Conservation (phyloP, 2,888 invertebrate genomes). For the Sympetrum striolatum region DNA sequence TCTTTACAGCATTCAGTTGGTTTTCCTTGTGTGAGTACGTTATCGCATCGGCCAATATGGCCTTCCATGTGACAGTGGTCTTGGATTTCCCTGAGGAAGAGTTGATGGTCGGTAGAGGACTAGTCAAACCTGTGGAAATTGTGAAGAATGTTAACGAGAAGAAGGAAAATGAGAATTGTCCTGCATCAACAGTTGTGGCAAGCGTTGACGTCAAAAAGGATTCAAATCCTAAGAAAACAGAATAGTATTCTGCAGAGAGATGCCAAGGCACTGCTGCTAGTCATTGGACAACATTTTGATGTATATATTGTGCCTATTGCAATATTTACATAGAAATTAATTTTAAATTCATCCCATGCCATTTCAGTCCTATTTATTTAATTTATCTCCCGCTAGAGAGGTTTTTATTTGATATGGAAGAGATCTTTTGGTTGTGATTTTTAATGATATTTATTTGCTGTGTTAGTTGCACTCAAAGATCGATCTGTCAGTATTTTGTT, state of each 20-base stretch:
- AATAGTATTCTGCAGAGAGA: background rate
- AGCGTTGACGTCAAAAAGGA: background rate
- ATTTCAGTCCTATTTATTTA: background rate
- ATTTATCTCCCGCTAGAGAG: background rate
- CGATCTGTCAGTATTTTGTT: background rate
- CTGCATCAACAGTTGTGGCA: background rate
- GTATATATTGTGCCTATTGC: conserved; percentile 31
- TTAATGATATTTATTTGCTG: background rate
- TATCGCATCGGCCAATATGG: conserved; percentile 91
- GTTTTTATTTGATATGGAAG: background rate
- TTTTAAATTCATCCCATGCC: background rate
- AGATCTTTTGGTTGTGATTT: background rate
- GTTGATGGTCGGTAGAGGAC: conserved; percentile 68
- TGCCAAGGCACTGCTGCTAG: background rate
- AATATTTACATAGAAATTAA: background rate
- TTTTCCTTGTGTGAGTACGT: conserved; percentile 93
- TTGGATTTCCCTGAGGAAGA: conserved; percentile 85
- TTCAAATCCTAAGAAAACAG: background rate
- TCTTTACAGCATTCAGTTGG: conserved; percentile 86
- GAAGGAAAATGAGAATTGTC: background rate
- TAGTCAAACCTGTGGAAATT: background rate
- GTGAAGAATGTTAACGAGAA: background rate
- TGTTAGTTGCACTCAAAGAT: background rate
- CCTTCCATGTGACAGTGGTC: conserved; percentile 87
- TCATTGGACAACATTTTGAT: background rate